A percentile compares a stretch with the other conserved stretches of the same genome.
phyloP scores from a whole-genome alignment of 1,140 invertebrate genomes.

The Harlomillsia oculata region DNA sequence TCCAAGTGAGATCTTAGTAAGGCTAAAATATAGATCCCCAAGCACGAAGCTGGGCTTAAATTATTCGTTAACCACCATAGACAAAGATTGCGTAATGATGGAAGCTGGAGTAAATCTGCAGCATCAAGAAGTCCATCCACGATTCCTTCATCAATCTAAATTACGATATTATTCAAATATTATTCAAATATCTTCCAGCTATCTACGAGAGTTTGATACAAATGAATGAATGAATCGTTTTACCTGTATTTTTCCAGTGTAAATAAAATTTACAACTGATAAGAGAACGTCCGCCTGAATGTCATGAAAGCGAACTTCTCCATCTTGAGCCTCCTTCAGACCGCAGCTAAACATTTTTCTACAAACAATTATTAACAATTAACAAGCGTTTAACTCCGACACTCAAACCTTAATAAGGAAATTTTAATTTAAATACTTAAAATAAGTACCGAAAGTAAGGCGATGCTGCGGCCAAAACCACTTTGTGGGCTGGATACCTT shows the following conservation, averaged over 20 bases:
- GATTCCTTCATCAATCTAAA: slow-evolving; percentile 46
- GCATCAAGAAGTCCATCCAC: slow-evolving; percentile 49
- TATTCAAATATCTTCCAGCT: not conserved
- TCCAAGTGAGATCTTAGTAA: slow-evolving; percentile 46
- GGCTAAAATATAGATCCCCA: slow-evolving; percentile 48
- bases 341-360: slow-evolving; percentile 39
- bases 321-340: slow-evolving; percentile 45
- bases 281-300: slow-evolving; percentile 46
- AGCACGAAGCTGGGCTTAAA: slow-evolving; percentile 46
- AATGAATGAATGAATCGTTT: not conserved
- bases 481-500: slow-evolving; percentile 51
- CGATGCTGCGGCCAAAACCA: slow-evolving; percentile 50
- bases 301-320: slow-evolving; percentile 46
- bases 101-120: slow-evolving; percentile 46
- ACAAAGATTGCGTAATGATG: slow-evolving; percentile 43
- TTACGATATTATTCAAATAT: slow-evolving; percentile 10
- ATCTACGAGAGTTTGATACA: not conserved
- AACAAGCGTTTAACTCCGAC: no score
- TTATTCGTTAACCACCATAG: slow-evolving; percentile 48
- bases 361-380: no score
- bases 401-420: no score
- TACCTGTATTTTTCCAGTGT: slow-evolving; percentile 42
- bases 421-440: not conserved
- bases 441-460: slow-evolving; percentile 46
- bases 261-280: slow-evolving; percentile 49